These are phyloP conservation scores for Invenusta paracnida DNA, from an alignment of 2,888 invertebrate genomes.

Conservation along the genomic window DNA sequence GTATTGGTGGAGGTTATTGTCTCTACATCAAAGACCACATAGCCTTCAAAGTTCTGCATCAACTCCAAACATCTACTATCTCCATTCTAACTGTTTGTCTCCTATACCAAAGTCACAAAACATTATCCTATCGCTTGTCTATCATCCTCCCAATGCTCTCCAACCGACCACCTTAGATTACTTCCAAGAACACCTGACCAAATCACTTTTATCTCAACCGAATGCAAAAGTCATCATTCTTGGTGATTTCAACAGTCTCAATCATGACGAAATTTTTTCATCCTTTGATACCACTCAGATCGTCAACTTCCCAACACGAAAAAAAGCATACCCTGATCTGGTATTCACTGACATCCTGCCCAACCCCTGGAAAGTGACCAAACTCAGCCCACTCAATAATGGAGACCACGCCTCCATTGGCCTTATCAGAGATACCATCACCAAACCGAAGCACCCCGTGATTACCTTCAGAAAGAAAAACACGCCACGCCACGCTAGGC, in stretches of 20 bases:
- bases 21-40: conserved; percentile 30
- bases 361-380: not conserved
- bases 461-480: not conserved
- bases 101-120: not conserved
- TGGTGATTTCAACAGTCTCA: conserved; percentile 6
- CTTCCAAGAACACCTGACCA: not conserved
- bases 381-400: not conserved
- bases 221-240: not conserved
- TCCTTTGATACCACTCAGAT: not conserved
- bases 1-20: conserved; percentile 1
- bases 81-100: not conserved
- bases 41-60: not conserved
- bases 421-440: not conserved
- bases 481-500: not conserved
- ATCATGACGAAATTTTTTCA: not conserved
- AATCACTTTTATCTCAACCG: not conserved
- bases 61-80: not conserved
- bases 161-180: not conserved
- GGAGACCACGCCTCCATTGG: not conserved
- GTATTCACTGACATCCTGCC: not conserved
- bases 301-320: not conserved
- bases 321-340: not conserved
- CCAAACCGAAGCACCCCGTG: not conserved
- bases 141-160: conserved; percentile 23
- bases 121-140: not conserved